Conservation (phyloP, 2,888 invertebrate species). For the Brachyopa scutellaris region DNA sequence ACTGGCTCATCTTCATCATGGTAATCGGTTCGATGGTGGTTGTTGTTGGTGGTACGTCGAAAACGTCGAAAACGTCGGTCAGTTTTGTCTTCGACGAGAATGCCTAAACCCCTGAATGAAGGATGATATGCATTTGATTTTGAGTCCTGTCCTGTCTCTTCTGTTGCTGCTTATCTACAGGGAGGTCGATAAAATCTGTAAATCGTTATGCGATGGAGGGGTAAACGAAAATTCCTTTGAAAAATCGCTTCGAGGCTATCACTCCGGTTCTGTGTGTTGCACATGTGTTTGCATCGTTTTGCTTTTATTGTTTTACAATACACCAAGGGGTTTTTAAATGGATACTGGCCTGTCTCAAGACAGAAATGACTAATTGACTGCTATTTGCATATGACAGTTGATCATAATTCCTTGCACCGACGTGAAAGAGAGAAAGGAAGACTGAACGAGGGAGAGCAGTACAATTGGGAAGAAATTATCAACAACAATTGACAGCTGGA, state of each 20-base stretch:
- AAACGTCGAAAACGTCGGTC: conserved; percentile 42
- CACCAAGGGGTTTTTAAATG: conserved; percentile 16
- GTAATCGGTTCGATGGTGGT: conserved; percentile 50
- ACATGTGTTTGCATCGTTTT: conserved; percentile 21
- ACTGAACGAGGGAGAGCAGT: background rate
- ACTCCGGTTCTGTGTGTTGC: conserved; percentile 48
- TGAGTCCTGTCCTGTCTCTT: conserved; percentile 33
- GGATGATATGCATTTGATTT: conserved; percentile 67
- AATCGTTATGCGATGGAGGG: conserved; percentile 34
- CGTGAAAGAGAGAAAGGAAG: background rate
- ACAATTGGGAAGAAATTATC: conserved; percentile 28
- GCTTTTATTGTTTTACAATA: conserved; percentile 64
- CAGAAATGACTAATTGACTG: conserved; percentile 72
- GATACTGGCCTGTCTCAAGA: conserved; percentile 51
- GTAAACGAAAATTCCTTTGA: conserved; percentile 60
- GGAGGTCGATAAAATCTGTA: conserved; percentile 72
- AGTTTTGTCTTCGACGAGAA: conserved; percentile 41
- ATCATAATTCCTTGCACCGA: conserved; percentile 48
- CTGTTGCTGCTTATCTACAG: conserved; percentile 64
- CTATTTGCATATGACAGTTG: conserved; percentile 73
- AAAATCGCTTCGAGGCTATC: conserved; percentile 69
- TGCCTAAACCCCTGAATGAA: conserved; percentile 51
- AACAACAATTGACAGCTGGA: conserved; percentile 60
- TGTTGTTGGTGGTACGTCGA: conserved; percentile 39
- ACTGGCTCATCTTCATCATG: conserved; percentile 66